Base-by-base conservation (phyloP, 2,113 vertebrate genomes). In the Callocephalon fimbriatum region DNA sequence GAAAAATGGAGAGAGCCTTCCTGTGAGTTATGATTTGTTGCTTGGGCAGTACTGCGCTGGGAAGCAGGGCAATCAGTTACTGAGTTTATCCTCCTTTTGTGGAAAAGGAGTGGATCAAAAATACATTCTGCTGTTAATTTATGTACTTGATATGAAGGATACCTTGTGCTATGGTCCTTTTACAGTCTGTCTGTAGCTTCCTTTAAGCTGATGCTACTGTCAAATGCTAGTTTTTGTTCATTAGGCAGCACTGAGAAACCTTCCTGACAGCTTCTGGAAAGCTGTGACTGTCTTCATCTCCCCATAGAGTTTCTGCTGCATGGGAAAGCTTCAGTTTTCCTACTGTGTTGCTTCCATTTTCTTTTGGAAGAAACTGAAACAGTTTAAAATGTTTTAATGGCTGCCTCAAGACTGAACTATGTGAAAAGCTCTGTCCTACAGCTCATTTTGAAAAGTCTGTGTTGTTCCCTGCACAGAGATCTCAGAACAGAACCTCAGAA, bases 381-480 rank as follows among this genome's bases (percentile, higher is more conserved):
- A 32, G 15, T 62, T 77, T 32, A 8, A 77, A 54, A 17, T 44
- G 5, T 53, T 76, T 56, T 40, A 86, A 37, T 54, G 45, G 56
- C 48, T 93, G 40, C 56, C 42, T 59, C 18, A 27, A 35, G 62
- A 45, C 21, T 50, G 38, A 79, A 48, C 47, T 54, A 37, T 35
- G 37, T 63, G 20, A 68, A 61, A 59, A 37, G 44, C 27, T 90
- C 27, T 3, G 0, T 61, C 15, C 8, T 73, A n/a, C 15, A n/a
- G n/a, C 50, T 88, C 22, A 17, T 83, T 73, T 77, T 63, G 82
- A 58, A 35, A 88, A 74, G 29, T 66, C 67, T 90, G 19, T 29
- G 3, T 15, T 79, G 42, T 35, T 59, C 0, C 2, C 3, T 6
- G 6, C 0, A 0, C 9, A 6, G 40, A 61, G 25, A 22, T 53